phyloP scores from a whole-genome alignment of 2,113 vertebrate genomes.

The Brachypodius melanocephalos region DNA sequence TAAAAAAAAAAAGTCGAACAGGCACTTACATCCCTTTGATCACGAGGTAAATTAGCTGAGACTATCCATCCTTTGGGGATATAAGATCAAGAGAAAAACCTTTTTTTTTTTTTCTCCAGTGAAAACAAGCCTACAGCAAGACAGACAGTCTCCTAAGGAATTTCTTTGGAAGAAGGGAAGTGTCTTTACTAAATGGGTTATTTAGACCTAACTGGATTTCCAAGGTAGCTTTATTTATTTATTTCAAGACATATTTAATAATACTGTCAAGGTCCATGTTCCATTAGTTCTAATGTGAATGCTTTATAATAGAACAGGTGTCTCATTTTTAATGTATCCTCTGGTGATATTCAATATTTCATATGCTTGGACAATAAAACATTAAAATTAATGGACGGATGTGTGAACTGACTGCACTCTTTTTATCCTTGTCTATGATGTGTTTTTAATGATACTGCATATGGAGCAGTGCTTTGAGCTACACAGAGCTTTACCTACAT shows the following conservation, averaged over 20 bases:
- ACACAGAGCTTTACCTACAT: fast-evolving
- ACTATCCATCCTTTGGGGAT: background rate
- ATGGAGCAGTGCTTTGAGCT: background rate
- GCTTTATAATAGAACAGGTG: background rate
- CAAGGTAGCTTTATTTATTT: background rate
- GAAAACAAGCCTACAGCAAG: background rate
- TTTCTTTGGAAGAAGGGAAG: background rate
- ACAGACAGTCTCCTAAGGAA: background rate
- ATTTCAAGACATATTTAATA: background rate
- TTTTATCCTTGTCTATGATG: background rate
- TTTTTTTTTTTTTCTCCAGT: background rate
- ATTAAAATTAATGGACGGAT: fast-evolving
- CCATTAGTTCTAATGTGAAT: background rate
- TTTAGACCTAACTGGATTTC: background rate
- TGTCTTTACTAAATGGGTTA: background rate
- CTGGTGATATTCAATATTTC: background rate
- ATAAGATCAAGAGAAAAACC: background rate
- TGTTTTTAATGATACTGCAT: background rate
- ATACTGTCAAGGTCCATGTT: background rate
- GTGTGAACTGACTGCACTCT: background rate
- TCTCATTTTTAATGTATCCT: background rate
- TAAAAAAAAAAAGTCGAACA: background rate
- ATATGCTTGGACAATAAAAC: background rate
- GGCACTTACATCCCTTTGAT: background rate
- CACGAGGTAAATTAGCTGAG: background rate